A percentile compares a stretch with the other conserved stretches of the same genome.
Conservation (phyloP, 2,888 invertebrate species). For the Mythimna pallens region DNA sequence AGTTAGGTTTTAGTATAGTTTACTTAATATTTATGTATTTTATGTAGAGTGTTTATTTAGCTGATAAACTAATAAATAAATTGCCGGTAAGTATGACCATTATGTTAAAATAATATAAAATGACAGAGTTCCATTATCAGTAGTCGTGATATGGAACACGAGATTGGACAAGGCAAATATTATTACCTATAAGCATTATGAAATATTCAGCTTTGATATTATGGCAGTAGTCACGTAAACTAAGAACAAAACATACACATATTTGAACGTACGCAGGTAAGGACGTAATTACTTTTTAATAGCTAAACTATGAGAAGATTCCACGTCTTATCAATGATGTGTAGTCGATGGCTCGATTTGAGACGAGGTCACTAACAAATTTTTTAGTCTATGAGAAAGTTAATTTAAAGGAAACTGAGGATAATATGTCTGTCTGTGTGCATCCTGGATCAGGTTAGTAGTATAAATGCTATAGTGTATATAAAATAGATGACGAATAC, state of each 20-base stretch:
- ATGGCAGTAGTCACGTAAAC: slow-evolving; percentile 43
- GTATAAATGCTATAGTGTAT: background rate
- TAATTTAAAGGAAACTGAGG: background rate
- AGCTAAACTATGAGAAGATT: slow-evolving; percentile 28
- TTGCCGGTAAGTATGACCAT: too few relatives aligned
- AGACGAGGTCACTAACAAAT: slow-evolving; percentile 45
- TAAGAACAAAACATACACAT: slow-evolving; percentile 24
- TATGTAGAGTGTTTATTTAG: too few relatives aligned
- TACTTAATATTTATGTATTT: too few relatives aligned
- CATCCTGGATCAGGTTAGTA: background rate
- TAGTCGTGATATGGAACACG: background rate
- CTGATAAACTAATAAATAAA: too few relatives aligned
- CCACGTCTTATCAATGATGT: slow-evolving; percentile 28
- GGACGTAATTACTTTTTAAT: slow-evolving; percentile 60
- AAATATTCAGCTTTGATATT: slow-evolving; percentile 9
- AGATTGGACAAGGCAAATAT: background rate
- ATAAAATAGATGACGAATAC: background rate
- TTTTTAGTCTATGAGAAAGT: slow-evolving; percentile 20
- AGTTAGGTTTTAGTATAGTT: too few relatives aligned
- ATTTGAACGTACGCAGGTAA: slow-evolving; percentile 17
- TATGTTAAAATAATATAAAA: too few relatives aligned
- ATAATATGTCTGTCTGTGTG: background rate
- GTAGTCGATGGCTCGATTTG: slow-evolving; percentile 24
- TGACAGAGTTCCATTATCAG: too few relatives aligned
- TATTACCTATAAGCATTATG: background rate